These are phyloP conservation scores for Riparia riparia DNA, from an alignment of 2,113 vertebrate species.

Conservation along the genomic window DNA sequence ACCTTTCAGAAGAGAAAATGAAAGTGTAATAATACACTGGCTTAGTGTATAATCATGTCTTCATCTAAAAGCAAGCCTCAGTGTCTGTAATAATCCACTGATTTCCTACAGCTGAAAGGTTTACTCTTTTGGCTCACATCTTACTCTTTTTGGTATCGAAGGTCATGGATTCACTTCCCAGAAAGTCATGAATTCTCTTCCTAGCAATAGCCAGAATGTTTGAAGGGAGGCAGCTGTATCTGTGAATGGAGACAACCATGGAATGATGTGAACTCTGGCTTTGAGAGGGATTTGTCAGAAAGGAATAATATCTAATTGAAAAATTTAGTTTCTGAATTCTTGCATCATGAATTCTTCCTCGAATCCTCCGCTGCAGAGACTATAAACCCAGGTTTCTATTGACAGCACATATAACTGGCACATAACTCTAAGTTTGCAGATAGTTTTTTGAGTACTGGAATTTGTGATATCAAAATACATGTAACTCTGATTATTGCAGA, in stretches of 20 bases:
- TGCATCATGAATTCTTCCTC: neutral
- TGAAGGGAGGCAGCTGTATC: neutral
- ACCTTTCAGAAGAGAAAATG: conserved; percentile 58
- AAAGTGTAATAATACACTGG: conserved; percentile 34
- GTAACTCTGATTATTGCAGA: neutral
- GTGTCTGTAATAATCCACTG: neutral
- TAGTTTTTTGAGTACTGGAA: neutral
- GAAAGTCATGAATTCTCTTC: neutral
- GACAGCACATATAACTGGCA: neutral
- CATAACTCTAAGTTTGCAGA: neutral
- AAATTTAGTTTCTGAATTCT: neutral
- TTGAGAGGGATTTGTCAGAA: neutral
- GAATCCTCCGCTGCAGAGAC: neutral
- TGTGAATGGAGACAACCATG: neutral
- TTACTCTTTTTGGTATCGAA: neutral
- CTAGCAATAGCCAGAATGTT: neutral
- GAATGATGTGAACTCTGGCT: neutral
- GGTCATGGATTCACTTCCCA: neutral
- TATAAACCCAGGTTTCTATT: neutral
- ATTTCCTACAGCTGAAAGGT: neutral
- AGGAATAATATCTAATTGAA: neutral
- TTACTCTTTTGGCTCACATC: neutral
- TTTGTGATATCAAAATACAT: neutral
- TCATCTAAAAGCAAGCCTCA: neutral
- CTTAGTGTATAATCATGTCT: conserved; percentile 53